phyloP scores from a whole-genome alignment of 2,797 vertebrate genomes.

The Diplodus puntazzo region DNA sequence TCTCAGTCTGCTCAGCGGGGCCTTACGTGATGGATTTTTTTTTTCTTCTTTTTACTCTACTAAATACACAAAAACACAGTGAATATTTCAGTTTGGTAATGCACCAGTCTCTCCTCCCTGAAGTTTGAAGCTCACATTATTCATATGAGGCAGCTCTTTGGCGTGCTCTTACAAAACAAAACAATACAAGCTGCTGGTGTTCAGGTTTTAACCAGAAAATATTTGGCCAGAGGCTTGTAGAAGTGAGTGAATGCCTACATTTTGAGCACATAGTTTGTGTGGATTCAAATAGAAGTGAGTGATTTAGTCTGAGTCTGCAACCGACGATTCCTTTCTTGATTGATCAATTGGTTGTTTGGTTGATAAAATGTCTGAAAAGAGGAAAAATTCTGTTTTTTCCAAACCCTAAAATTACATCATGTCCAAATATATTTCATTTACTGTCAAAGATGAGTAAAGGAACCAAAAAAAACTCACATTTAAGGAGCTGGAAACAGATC shows the following conservation, averaged over 20 bases:
- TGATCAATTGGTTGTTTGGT: no score
- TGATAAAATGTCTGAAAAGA: no score
- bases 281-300: neutral
- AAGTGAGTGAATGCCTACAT: neutral
- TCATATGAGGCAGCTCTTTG: neutral
- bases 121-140: neutral
- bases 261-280: neutral
- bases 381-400: no score
- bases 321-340: no score
- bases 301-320: no score
- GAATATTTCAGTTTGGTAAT: neutral
- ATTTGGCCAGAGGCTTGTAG: neutral
- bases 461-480: no score
- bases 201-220: neutral
- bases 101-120: neutral
- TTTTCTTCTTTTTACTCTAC: neutral
- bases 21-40: neutral
- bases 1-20: slow-evolving; percentile 16
- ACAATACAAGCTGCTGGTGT: slow-evolving; percentile 4
- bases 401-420: no score
- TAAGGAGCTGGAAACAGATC: no score
- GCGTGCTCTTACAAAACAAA: neutral
- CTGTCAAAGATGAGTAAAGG: no score
- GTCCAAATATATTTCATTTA: no score
- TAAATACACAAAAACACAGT: slow-evolving; percentile 18